Percentiles rank a stretch among this genome's conserved stretches.
Conservation (phyloP, 2,888 invertebrate species). For the Nebria salina region DNA sequence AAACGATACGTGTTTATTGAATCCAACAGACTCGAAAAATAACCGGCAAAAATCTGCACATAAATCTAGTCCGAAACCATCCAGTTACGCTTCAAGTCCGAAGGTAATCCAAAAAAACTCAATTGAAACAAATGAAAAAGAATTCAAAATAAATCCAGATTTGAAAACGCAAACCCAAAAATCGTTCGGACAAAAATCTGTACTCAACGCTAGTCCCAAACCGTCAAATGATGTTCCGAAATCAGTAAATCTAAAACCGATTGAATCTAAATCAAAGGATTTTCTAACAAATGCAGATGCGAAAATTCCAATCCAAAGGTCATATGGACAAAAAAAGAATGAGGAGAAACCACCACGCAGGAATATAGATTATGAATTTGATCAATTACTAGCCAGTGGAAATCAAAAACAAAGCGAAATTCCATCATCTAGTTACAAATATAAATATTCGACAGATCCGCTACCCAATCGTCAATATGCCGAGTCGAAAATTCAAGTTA, state of each 20-base stretch:
- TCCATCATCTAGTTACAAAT: neutral
- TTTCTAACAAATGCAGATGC: neutral
- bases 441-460: neutral
- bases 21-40: neutral
- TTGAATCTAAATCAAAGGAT: neutral
- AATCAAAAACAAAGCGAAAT: neutral
- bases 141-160: neutral
- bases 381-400: slow-evolving; percentile 7
- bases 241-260: neutral
- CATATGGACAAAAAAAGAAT: neutral
- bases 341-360: neutral
- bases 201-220: neutral
- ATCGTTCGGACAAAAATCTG: neutral
- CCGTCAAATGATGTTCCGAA: neutral
- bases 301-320: neutral
- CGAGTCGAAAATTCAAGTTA: neutral
- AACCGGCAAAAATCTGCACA: neutral
- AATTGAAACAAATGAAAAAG: neutral
- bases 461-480: too few relatives aligned
- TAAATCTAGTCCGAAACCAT: neutral
- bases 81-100: neutral
- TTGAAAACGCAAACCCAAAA: neutral
- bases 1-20: neutral
- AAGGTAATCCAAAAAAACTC: neutral
- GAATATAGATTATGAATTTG: slow-evolving; percentile 8